phyloP scores from a whole-genome alignment of 2,797 vertebrate genomes.

The Gymnoscopelus braueri region DNA sequence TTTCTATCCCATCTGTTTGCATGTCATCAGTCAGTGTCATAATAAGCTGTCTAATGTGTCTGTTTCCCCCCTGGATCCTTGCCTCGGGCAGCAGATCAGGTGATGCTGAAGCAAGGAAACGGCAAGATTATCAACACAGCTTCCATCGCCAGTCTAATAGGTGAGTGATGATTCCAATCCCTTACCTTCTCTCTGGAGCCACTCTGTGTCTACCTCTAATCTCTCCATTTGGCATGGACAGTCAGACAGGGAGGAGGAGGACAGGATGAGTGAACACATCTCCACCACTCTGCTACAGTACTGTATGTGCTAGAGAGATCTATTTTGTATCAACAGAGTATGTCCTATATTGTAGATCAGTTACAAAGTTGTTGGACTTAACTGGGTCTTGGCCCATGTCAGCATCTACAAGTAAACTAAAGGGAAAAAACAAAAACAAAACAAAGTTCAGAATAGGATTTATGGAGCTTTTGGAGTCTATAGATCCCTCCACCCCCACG shows the following conservation, averaged over 20 bases:
- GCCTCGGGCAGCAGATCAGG: conserved; percentile 90
- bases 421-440: conserved; percentile 15
- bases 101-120: conserved; percentile 95
- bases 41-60: conserved; percentile 81
- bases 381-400: conserved; percentile 1
- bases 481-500: conserved; percentile 44
- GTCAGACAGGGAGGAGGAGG: conserved; percentile 28
- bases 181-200: conserved; percentile 63
- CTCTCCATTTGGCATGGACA: conserved; percentile 59
- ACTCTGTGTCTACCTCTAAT: conserved; percentile 68
- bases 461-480: conserved; percentile 46
- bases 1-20: conserved; percentile 58
- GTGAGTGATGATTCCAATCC: conserved; percentile 88
- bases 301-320: conserved; percentile 7
- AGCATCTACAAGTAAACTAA: conserved; percentile 32
- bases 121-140: conserved; percentile 97
- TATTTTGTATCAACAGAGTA: conserved; percentile 28
- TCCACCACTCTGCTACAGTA: conserved; percentile 31
- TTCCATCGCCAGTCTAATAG: conserved; percentile 96
- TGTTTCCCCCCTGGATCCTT: conserved; percentile 81
- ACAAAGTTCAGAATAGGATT: conserved; percentile 39
- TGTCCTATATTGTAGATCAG: conserved; percentile 19
- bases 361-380: neutral
- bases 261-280: conserved; percentile 43
- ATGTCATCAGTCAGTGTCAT: conserved; percentile 84